A percentile compares a stretch with the other conserved stretches of the same genome.
Evolutionary conservation across 1,140 invertebrate genomes (phyloP).

Genomic region (Drosophila lacteicornis): DNA sequence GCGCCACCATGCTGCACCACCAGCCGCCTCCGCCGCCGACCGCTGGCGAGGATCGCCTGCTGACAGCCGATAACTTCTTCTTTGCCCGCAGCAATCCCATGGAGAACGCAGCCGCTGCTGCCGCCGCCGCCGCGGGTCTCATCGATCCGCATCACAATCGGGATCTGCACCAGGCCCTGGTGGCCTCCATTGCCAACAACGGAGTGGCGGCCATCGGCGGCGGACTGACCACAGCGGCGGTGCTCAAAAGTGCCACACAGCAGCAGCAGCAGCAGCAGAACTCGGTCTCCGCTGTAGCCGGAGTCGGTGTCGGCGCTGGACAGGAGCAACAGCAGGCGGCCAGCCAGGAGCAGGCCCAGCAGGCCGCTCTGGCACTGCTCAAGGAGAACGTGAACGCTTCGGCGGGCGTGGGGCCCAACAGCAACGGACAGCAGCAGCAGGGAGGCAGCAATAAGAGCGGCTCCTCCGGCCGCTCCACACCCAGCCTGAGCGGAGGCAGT

Average conservation of each 20-base stretch:
- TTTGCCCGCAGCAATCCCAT: conserved; percentile 86
- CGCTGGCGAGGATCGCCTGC: conserved; percentile 49
- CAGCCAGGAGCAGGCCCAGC: conserved; percentile 75
- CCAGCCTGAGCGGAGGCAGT: conserved; percentile 86
- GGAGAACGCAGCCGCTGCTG: conserved; percentile 85
- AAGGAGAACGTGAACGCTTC: conserved; percentile 68
- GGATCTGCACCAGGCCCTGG: conserved; percentile 87
- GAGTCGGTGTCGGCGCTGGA: conserved; percentile 13
- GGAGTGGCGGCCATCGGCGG: conserved; percentile 81
- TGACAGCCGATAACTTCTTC: conserved; percentile 69
- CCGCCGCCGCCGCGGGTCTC: conserved; percentile 81
- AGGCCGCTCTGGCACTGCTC: conserved; percentile 72
- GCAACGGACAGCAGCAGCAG: conserved; percentile 22
- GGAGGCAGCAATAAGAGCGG: conserved; percentile 61
- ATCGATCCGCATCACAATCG: conserved; percentile 87
- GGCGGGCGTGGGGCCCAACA: conserved; percentile 47
- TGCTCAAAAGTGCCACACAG: conserved; percentile 74
- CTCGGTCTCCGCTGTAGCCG: conserved; percentile 5
- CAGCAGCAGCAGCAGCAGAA: conserved; percentile 62
- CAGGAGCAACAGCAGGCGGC: conserved; percentile 56
- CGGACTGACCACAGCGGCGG: conserved; percentile 72
- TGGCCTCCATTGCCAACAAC: conserved; percentile 86
- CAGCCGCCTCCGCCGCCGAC: conserved; percentile 52
- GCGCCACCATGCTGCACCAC: conserved; percentile 78
- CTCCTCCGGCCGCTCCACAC: conserved; percentile 91